A percentile compares a stretch with the other conserved stretches of the same genome.
Evolutionary conservation across 1,140 invertebrate genomes (phyloP).

Genomic region (Atta cephalotes): DNA sequence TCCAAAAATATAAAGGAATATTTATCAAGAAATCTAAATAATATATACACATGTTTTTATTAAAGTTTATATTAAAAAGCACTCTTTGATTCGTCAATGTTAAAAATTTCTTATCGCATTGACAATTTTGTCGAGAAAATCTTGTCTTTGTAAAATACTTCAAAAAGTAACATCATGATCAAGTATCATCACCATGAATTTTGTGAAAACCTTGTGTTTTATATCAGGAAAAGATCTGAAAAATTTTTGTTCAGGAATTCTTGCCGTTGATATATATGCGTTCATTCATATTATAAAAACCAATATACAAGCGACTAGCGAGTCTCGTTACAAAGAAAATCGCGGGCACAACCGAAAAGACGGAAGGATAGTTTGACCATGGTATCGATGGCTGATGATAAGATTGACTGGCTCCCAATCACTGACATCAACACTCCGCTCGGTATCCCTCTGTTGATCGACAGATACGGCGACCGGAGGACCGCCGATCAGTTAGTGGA

Average conservation of each 20-base stretch:
- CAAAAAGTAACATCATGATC: neutral
- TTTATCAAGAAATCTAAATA: neutral
- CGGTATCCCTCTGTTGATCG: constrained; percentile 74
- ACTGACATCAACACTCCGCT: constrained; percentile 70
- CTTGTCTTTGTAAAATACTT: neutral
- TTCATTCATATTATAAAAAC: neutral
- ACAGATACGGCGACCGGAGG: constrained; percentile 71
- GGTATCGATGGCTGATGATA: constrained; percentile 42
- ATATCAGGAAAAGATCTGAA: neutral
- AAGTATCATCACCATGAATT: neutral
- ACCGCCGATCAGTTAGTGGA: constrained; percentile 82
- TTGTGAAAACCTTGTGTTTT: neutral
- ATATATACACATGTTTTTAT: neutral
- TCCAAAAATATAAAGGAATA: neutral
- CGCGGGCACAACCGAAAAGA: constrained; percentile 46
- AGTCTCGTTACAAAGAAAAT: neutral
- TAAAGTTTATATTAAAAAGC: neutral
- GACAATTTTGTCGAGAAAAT: constrained; percentile 17
- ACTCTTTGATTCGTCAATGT: neutral
- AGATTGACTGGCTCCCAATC: constrained; percentile 65
- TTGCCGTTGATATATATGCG: neutral
- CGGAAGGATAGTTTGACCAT: constrained; percentile 10
- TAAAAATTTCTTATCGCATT: neutral
- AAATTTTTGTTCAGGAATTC: neutral
- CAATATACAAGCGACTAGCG: neutral